Base-by-base conservation (phyloP, 2,888 invertebrate genomes). In the Chironomus riparius region DNA sequence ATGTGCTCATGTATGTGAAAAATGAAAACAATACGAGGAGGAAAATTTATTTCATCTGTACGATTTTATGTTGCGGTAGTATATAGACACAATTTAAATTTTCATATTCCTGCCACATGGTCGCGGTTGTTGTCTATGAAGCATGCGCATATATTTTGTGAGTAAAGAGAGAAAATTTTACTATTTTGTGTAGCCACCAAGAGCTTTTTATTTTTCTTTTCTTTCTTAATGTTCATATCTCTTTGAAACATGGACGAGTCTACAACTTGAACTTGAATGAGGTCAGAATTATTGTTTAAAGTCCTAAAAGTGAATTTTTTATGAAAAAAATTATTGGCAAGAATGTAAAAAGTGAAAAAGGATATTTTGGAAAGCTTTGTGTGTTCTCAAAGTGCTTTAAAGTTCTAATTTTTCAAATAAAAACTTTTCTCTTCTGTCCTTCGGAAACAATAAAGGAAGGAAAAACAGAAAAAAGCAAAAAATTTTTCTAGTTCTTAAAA, bases 51-150 rank as follows among this genome's bases (percentile, higher is more conserved):
- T 56, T 7, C 18, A 65, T 65, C 24, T 65, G 12, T 22, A 65
- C 65, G 65, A 65, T 65, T 15, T 56, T 24, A 13, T 65, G 65
- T 65, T 65, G 65, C 65, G 65, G 65, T 65, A 65, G 65, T 65
- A 65, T 22, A 24, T 65, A 65, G 24, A 15, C 56, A 56, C 56
- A 56, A 56, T 56, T 56, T 56, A 56, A 18, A 15, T 18, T 56
- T 56, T 56, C 56, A 56, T 13, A 13, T 50, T 50, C 18, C 56
- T 56, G 18, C 65, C 65, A 65, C 65, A 65, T 65, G 65, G 65
- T 65, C 21, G 65, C 21, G 22, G 65, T 65, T 13, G 21, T 56
- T 15, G 56, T 56, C 56, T 56, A n/a, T 65, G 24, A 10, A 13
- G 18, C 65, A 24, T 24, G 24, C 65, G 65, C 65, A 65, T 38